Base-by-base conservation (phyloP, 2,888 invertebrate genomes). In the Ochropleura leucogaster region DNA sequence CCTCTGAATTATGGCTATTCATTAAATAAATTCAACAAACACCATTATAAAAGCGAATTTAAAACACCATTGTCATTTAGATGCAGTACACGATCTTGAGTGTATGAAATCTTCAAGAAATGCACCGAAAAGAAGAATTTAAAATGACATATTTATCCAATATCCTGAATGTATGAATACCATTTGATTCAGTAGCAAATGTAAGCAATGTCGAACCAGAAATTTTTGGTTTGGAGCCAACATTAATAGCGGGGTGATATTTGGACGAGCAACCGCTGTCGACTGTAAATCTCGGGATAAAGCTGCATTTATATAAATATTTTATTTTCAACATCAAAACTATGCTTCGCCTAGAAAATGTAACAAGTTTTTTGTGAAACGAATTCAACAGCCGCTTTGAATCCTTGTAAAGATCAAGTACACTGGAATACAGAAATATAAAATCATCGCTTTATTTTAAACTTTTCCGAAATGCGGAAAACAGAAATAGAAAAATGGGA, bases 141-240 rank as follows among this genome's bases (percentile, higher is more conserved):
- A 20, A 60, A 74, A 73, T 76, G 60, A 55, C 0, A 57, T 68
- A 62, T 83, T 68, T 60, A 60, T 67, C 40, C 64, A 73, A 85
- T 80, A 74, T 76, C 74, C 44, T 62, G 57, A 80, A 88, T 80
- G 63, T 79, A 70, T 72, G 74, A 81, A 85, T 72, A 77, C n/a
- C 68, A 80, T 82, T 76, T 67, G 85, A 88, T 85, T 85, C 80
- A 76, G 78, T 80, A 84, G 80, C 74, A 82, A 88, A 89, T 88
- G 87, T 86, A 84, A 86, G 87, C 85, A 87, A 90, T 87, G 88
- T 86, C 84, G 85, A 88, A 88, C 85, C 79, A 79, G 81, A 88
- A 88, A 86, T 87, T 91, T 93, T 94, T 93, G 94, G 93, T 93
- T 83, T 87, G 64, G 70, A 90, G 93, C 94, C 94, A 94, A 94